Evolutionary conservation across 2,888 invertebrate species (phyloP).

Genomic region (Hofmannophila pseudospretella): DNA sequence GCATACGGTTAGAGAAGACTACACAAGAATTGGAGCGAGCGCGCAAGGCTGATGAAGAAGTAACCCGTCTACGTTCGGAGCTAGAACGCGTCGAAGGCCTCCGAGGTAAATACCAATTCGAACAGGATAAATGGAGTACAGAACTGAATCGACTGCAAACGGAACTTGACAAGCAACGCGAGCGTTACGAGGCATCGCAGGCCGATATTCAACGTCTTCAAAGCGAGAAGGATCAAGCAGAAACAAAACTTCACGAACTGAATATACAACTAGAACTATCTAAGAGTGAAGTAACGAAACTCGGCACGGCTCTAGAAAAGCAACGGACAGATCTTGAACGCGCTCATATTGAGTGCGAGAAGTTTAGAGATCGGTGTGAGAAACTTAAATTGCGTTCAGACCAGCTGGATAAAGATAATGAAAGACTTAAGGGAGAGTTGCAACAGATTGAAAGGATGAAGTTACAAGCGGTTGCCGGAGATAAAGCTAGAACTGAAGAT

Average conservation of each 20-base stretch:
- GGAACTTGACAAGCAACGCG: conserved; percentile 85
- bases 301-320: conserved; percentile 86
- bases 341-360: conserved; percentile 92
- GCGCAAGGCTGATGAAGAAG: conserved; percentile 83
- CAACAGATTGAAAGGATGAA: conserved; percentile 87
- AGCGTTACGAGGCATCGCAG: conserved; percentile 86
- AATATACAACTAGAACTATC: conserved; percentile 89
- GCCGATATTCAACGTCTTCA: conserved; percentile 84
- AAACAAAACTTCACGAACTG: conserved; percentile 84
- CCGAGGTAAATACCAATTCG: conserved; percentile 79
- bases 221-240: conserved; percentile 82
- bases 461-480: conserved; percentile 81
- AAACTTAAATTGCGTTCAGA: conserved; percentile 86
- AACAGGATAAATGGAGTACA: conserved; percentile 73
- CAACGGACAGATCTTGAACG: conserved; percentile 88
- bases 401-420: conserved; percentile 80
- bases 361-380: conserved; percentile 91
- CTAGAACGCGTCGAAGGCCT: conserved; percentile 86
- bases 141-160: conserved; percentile 87
- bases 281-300: conserved; percentile 86
- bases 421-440: conserved; percentile 65
- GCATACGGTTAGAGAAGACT: conserved; percentile 88
- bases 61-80: conserved; percentile 81
- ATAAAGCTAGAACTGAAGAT: conserved; percentile 82
- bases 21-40: conserved; percentile 87